Base-by-base conservation (phyloP, 2,888 invertebrate species). In the Chrysolina oricalcia region DNA sequence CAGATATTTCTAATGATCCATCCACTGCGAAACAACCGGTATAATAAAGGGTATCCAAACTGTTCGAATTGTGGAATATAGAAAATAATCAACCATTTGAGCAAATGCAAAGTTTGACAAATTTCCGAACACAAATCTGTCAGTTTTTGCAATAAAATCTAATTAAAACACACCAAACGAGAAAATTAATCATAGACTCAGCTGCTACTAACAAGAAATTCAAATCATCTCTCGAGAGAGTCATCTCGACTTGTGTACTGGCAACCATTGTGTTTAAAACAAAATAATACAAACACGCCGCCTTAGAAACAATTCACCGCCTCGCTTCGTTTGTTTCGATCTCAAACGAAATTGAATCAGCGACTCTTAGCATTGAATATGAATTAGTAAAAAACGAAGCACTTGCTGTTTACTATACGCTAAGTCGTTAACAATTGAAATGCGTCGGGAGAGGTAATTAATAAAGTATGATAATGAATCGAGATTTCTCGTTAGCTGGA, bases 271-370 rank as follows among this genome's bases (percentile, higher is more conserved):
- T 21, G 41, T 46, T 21, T 64, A 74, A 70, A 74, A 70, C 35
- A n/a, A 71, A 71, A 74, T 70, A 76, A 72, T 74, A 69, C 76
- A 77, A 72, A 76, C 71, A 48, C 15, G 19, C 72, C 74, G 75
- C 75, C 72, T 62, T 40, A 69, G 56, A 69, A 56, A 35, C 65
- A 53, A 69, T 65, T 27, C 68, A 41, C 67, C 53, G 68, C 53
- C 56, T 68, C 35, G 71, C 71, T 56, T 46, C 72, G 65, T 63
- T 74, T 73, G 76, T 69, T 76, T 68, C 64, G 67, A 77, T 72
- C 69, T 74, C 72, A 70, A 67, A 65, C 70, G 48, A 69, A 77
- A 77, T 74, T 77, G 72, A 74, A 77, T 77, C 74, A 66, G 66
- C 63, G 70, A 72, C 72, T 69, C 69, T 65, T 70, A 69, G 41